phyloP scores from a whole-genome alignment of 2,888 invertebrate species.

The Lissocephala sabroskyi region DNA sequence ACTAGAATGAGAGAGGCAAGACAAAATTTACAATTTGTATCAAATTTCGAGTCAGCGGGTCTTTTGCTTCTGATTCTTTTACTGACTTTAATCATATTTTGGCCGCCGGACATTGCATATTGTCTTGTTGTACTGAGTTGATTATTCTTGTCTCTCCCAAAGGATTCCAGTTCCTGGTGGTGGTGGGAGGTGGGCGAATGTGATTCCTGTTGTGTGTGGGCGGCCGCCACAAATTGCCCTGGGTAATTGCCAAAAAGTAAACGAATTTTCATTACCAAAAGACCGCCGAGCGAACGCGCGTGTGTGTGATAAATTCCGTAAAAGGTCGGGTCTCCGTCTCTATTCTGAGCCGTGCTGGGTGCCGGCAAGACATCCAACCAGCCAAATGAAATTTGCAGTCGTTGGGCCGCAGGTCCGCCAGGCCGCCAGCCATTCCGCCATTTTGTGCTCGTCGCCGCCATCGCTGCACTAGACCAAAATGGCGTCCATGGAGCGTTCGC shows the following conservation, averaged over 20 bases:
- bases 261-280: constrained; percentile 52
- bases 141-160: constrained; percentile 12
- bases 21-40: no score
- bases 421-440: constrained; percentile 35
- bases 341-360: constrained; percentile 3
- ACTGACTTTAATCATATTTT: constrained; percentile 57
- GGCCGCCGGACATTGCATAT: constrained; percentile 47
- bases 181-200: no score
- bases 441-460: constrained; percentile 35
- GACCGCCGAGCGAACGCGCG: no score
- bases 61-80: constrained; percentile 30
- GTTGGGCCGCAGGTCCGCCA: constrained; percentile 15
- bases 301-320: constrained; percentile 53
- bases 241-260: constrained; percentile 44
- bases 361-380: not conserved
- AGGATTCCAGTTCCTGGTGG: not conserved
- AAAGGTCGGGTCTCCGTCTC: constrained; percentile 42
- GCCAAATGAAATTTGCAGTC: constrained; percentile 43
- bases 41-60: no score
- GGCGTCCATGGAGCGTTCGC: constrained; percentile 27
- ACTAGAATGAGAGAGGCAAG: no score
- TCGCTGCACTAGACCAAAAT: constrained; percentile 43
- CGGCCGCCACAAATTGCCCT: constrained; percentile 16
- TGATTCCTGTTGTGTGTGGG: no score
- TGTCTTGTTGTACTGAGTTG: no score